Base-by-base conservation (phyloP, 2,113 vertebrate species). In the Oxygymnocypris stewartii region DNA sequence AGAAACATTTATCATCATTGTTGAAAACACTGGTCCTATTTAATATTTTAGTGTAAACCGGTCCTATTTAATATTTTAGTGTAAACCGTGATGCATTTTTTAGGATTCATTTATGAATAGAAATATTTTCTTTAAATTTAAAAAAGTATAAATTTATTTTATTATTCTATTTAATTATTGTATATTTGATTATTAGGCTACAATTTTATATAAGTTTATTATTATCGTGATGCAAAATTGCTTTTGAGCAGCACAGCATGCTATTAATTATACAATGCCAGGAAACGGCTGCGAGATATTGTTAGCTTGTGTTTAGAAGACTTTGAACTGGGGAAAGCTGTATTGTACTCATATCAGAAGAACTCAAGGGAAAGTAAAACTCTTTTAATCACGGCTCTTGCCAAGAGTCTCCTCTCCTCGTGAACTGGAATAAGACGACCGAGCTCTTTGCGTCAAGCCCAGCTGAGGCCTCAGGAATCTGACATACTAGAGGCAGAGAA, bases 321-420 rank as follows among this genome's bases (percentile, higher is more conserved):
- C 59, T 82, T 82, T 82, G 40, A 44, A 82, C 79, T 81, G 63
- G 59, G 79, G 42, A 47, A 81, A 80, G 18, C 57, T 81, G 11
- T 63, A 44, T 44, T 65, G n/a, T 12, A 47, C 47, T 81, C 59
- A 28, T 47, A 65, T 82, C 79, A 67, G n/a, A 82, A 67, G n/a
- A 82, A 25, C 79, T 47, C 79, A 82, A 31, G 59, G 59, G 79
- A 67, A 65, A 47, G n/a, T 47, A 31, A 80, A 80, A 82, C 59
- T 82, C 67, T 82, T 82, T 82, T 31, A 82, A 31, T 57, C 57
- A 42, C 23, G n/a, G 74, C n/a, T 63, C 83, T 59, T 23, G 54
- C 73, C 83, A 47, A 35, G 54, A 76, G 73, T 84, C 82, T 73
- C 73, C 73, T 63, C 31, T 42, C 82, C n/a, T 31, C 5, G 16